Evolutionary conservation across 2,113 vertebrate species (phyloP).

Genomic region (Cyprichromis sp.): DNA sequence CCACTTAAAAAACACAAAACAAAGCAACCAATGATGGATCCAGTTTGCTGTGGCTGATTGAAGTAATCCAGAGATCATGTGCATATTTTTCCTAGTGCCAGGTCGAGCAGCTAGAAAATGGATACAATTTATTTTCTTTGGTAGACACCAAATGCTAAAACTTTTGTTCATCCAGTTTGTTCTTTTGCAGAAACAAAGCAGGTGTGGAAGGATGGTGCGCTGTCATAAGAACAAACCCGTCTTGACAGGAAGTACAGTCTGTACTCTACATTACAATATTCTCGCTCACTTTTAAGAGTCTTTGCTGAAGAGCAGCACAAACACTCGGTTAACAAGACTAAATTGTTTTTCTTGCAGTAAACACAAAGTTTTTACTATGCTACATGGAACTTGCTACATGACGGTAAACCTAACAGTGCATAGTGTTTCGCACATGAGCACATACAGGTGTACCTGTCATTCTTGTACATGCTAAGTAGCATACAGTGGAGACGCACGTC

Average conservation of each 20-base stretch:
- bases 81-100: neutral
- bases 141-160: neutral
- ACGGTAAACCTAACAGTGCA: neutral
- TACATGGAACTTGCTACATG: neutral
- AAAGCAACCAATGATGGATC: neutral
- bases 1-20: neutral
- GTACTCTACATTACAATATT: neutral
- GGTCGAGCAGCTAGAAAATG: neutral
- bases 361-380: neutral
- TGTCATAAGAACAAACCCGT: neutral
- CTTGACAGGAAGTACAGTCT: neutral
- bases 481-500: neutral
- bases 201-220: neutral
- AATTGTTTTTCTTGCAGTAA: neutral
- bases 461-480: neutral
- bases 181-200: neutral
- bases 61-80: neutral
- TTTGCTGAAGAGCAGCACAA: neutral
- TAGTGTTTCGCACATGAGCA: neutral
- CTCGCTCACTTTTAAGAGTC: neutral
- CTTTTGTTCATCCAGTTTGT: neutral
- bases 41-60: neutral
- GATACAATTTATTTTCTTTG: neutral
- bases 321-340: neutral
- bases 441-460: neutral